Evolutionary conservation across 2,113 vertebrate genomes (phyloP).

Genomic region (Orycteropus afer): DNA sequence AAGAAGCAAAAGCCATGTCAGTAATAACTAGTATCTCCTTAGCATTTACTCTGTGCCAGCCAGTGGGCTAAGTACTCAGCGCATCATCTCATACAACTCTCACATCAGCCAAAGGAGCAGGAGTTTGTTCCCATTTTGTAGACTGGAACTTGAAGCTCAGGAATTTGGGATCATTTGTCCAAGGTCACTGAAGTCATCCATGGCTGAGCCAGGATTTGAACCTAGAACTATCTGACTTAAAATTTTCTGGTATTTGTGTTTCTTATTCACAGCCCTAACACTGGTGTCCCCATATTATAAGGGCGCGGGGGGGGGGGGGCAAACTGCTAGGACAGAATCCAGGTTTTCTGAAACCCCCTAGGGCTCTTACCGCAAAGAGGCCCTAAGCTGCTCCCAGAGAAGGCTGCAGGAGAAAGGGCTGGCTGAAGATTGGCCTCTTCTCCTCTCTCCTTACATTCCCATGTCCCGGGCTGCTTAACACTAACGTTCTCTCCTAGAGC

Average conservation of each 20-base stretch:
- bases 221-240: not conserved
- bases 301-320: not conserved
- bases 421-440: not conserved
- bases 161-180: not conserved
- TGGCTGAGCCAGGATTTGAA: slow-evolving; percentile 31
- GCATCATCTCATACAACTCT: not conserved
- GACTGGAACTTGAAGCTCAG: not conserved
- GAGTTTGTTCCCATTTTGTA: slow-evolving; percentile 12
- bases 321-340: not conserved
- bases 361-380: not conserved
- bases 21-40: not conserved
- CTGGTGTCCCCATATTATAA: not conserved
- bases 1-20: not conserved
- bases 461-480: not conserved
- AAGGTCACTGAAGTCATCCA: not conserved
- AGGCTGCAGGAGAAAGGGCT: not conserved
- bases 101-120: not conserved
- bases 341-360: not conserved
- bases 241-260: not conserved
- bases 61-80: not conserved
- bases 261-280: not conserved
- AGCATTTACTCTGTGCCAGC: not conserved
- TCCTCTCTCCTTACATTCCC: not conserved
- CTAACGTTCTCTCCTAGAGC: slow-evolving; percentile 86
- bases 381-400: not conserved